Evolutionary conservation across 1,140 invertebrate genomes (phyloP).

Genomic region (Papilio polyxenes): DNA sequence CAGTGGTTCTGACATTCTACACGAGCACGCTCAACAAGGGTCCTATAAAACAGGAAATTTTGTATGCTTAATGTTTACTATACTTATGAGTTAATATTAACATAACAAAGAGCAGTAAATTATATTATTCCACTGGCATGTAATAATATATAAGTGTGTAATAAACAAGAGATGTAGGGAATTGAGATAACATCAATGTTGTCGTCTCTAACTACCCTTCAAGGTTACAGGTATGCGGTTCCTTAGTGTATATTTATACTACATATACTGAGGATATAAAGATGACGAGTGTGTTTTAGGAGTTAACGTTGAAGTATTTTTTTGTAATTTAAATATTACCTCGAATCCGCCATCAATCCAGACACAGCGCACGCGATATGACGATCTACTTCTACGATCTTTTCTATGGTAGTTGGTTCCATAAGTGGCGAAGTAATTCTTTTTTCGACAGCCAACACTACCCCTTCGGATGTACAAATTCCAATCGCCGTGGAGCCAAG

Average conservation of each 20-base stretch:
- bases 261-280: too few species aligned
- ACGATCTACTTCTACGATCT: conserved; percentile 97
- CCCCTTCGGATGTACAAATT: conserved; percentile 96
- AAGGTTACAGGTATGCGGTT: too few species aligned
- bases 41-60: conserved; percentile 80
- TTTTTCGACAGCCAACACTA: conserved; percentile 98
- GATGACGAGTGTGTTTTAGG: too few species aligned
- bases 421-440: conserved; percentile 98
- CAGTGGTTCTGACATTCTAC: conserved; percentile 98
- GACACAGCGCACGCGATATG: conserved; percentile 99
- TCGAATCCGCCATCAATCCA: conserved; percentile 98
- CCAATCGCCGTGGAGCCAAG: conserved; percentile 99
- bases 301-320: not conserved
- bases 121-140: too few species aligned
- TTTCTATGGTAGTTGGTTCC: conserved; percentile 98
- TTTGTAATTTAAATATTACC: conserved; percentile 58
- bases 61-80: not conserved
- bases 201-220: too few species aligned
- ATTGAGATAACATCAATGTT: too few species aligned
- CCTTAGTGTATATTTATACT: not conserved
- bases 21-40: conserved; percentile 95
- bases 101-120: too few species aligned
- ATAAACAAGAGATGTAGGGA: too few species aligned
- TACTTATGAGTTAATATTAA: too few species aligned
- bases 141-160: too few species aligned